phyloP scores from a whole-genome alignment of 1,140 invertebrate genomes.

The Parasteatoda tepidariorum region DNA sequence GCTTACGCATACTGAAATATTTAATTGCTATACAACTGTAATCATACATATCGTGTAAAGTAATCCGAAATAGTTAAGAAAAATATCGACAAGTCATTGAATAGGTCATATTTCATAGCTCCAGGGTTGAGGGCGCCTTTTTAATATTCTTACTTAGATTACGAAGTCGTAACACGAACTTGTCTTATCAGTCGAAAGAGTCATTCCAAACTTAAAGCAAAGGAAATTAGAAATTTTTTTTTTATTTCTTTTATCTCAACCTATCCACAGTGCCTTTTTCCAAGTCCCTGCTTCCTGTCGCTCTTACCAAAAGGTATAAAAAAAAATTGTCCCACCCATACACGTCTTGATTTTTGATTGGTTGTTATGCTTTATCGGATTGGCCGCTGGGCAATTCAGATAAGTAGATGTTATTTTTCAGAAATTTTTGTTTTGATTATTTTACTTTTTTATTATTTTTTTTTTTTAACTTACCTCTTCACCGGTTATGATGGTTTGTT shows the following conservation, averaged over 20 bases:
- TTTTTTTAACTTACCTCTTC: background rate
- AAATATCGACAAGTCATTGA: slow-evolving; percentile 9
- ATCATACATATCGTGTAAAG: too few species aligned
- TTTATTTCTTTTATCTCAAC: background rate
- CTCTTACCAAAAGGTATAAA: slow-evolving; percentile 8
- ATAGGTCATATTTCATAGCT: slow-evolving; percentile 14
- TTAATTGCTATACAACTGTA: too few species aligned
- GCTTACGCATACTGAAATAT: too few species aligned
- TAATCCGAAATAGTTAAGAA: background rate
- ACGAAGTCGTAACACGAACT: slow-evolving; percentile 24
- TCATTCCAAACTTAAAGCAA: slow-evolving; percentile 1
- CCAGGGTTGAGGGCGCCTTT: background rate
- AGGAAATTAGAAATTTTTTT: slow-evolving; percentile 43
- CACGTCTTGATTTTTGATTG: slow-evolving; percentile 56
- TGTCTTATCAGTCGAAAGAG: slow-evolving; percentile 1
- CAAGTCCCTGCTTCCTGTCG: slow-evolving; percentile 13
- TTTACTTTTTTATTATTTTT: background rate
- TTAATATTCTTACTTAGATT: background rate
- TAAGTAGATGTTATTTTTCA: slow-evolving; percentile 49
- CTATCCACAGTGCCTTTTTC: background rate
- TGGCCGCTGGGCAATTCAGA: slow-evolving; percentile 45
- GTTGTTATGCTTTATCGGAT: slow-evolving; percentile 7
- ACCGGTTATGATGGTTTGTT: slow-evolving; percentile 7
- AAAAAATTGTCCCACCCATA: slow-evolving; percentile 44
- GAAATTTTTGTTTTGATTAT: background rate